phyloP scores from a whole-genome alignment of 2,113 vertebrate genomes.

The Leucosticte australis region DNA sequence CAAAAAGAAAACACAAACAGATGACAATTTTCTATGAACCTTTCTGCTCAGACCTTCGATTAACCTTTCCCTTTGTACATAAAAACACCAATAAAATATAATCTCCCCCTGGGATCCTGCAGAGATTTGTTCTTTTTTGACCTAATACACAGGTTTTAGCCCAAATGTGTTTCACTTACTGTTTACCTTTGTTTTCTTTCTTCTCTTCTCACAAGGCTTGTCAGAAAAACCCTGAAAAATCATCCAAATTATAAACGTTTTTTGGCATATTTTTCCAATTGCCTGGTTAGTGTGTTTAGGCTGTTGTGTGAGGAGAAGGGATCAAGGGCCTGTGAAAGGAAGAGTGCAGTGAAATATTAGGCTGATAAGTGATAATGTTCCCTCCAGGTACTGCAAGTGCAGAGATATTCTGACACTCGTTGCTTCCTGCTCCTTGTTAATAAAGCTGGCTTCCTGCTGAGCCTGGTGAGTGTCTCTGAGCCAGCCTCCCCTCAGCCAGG shows the following conservation, averaged over 20 bases:
- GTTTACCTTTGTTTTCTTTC: constrained; percentile 1
- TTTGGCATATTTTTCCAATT: not conserved
- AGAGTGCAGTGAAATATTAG: not conserved
- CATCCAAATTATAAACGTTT: not conserved
- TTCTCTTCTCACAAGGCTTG: not conserved
- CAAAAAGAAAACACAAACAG: constrained; percentile 49
- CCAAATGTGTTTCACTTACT: not conserved
- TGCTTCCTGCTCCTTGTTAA: constrained; percentile 19
- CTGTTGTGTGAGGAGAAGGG: not conserved
- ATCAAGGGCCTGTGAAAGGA: not conserved
- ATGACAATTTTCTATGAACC: constrained; percentile 50
- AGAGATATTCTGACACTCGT: not conserved
- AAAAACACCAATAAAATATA: constrained; percentile 54
- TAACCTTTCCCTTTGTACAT: constrained; percentile 61
- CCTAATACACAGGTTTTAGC: constrained; percentile 11
- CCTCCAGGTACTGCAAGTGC: not conserved
- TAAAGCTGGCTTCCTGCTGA: not conserved
- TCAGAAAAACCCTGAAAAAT: not conserved
- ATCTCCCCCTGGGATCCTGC: constrained; percentile 8
- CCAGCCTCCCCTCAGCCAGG: not conserved
- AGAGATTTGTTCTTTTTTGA: constrained; percentile 47
- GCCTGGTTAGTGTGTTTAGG: not conserved
- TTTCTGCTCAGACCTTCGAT: constrained; percentile 50
- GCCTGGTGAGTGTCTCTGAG: not conserved
- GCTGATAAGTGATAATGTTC: constrained; percentile 20